Conservation (phyloP, 2,888 invertebrate species). For the Drosophila nr. fundita region DNA sequence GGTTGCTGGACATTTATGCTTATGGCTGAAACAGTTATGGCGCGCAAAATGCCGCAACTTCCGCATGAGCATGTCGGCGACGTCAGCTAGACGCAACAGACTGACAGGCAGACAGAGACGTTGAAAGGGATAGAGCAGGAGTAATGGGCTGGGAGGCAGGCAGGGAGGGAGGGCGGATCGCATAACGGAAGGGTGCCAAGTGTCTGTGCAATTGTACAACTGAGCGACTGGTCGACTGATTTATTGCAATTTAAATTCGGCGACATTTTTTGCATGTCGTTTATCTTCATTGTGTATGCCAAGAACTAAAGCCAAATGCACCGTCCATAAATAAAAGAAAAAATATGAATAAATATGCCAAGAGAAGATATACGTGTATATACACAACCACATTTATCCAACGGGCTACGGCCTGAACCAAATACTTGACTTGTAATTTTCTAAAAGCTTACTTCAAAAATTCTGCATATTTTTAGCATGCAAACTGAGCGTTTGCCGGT, state of each 20-base stretch:
- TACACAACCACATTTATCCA: conserved; percentile 6
- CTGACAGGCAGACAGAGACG: conserved; percentile 22
- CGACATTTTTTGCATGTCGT: conserved; percentile 81
- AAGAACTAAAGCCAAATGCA: conserved; percentile 68
- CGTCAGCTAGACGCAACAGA: conserved; percentile 57
- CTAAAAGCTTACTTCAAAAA: conserved; percentile 71
- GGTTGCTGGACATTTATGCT: conserved; percentile 66
- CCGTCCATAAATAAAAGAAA: conserved; percentile 66
- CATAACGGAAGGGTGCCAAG: neutral
- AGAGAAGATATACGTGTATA: conserved; percentile 3
- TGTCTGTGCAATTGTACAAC: conserved; percentile 20
- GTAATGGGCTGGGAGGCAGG: neutral
- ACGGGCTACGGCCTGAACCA: conserved; percentile 27
- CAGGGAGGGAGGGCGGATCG: neutral
- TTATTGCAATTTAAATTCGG: conserved; percentile 81
- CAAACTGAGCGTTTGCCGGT: no score
- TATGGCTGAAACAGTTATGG: conserved; percentile 63
- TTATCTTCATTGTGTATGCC: conserved; percentile 80
- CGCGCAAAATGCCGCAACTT: conserved; percentile 74
- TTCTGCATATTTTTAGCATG: conserved; percentile 76
- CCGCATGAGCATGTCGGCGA: conserved; percentile 61
- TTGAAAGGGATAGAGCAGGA: conserved; percentile 12
- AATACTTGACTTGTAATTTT: conserved; percentile 77
- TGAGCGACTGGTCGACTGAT: conserved; percentile 61
- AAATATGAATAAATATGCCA: conserved; percentile 55